Base-by-base conservation (phyloP, 1,140 invertebrate species). In the Thalassaphorura encarpata region DNA sequence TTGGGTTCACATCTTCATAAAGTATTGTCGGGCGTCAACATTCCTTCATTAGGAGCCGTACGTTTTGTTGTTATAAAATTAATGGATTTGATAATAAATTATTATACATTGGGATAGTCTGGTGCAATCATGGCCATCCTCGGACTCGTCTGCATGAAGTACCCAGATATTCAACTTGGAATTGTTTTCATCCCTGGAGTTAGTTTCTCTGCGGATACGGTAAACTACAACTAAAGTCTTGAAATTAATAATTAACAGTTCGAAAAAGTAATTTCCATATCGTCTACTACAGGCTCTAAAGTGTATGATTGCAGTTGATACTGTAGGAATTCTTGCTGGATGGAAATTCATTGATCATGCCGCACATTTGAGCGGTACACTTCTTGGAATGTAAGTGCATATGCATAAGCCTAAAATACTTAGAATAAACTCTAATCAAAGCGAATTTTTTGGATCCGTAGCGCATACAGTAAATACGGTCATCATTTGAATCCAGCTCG, bases 321-420 rank as follows among this genome's bases (percentile, higher is more conserved):
- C 81, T 45, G 74, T 80, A 24, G 93, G 93, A 19, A 76, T 94
- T 33, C 28, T 93, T 4, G 68, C 92, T 23, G 79, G 87, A n/a
- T 97, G 92, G 91, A 83, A 80, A 70, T 50, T 58, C 28, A 46
- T 62, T 45, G 95, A 98, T 69, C 94, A 98, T 76, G 92, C 93
- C n/a, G 94, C 91, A 27, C 95, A 98, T 84, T 80, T 98, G 63
- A 90, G 91, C 46, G 94, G 94, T 49, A 83, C 87, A 36, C 66
- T 91, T 39, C 92, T 85, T 76, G 94, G 94, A 77, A 79, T 97
- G 87, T 93, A 76, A 80, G 81, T 75, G 51, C 56, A 40, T 58
- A 49, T 58, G 11, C 11, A 42, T 53, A 51, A 31, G 5, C 36
- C 6, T 45, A 11, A 11, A 36, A 43, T 42, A 41, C 33, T 41